Evolutionary conservation across 1,140 invertebrate species (phyloP), one percentile per base, ranked within the genome.

Genomic region (Brachionus sp.): DNA sequence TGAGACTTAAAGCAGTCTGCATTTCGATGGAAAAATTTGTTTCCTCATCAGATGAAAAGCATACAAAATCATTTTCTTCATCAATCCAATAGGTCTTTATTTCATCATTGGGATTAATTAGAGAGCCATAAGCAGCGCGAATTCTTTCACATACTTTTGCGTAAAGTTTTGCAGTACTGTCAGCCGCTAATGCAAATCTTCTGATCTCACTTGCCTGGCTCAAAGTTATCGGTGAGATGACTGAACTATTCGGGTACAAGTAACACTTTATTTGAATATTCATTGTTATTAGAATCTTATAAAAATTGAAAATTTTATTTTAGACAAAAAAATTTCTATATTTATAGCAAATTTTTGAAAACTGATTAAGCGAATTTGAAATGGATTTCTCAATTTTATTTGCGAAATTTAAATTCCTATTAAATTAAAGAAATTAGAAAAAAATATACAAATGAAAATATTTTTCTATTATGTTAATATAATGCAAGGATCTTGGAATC

Each of bases 1-100:
- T 37, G 1, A 35, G 1, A 33, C 29, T 3, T 9, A 66, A 4
- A n/a, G 77, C 77, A 37, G 77, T 46, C n/a, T 46, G 70, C 57
- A 78, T 37, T 19, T 57, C 75, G n/a, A 82, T 53, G 33, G 62
- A 57, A 50, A 37, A 82, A 19, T 13, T n/a, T 44, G 46, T 7
- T 53, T 82, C 80, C 25, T 66, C 19, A 10, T 70, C 19, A 3
- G 62, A 39, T 19, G 44, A 46, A 29, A 82, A 82, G 33, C 57
- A 46, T 23, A 82, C 57, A 0, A 66, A 19, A n/a, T 82, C 80
- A 37, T 82, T 82, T 46, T 82, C 80, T 68, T 82, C 80, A 70
- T 82, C 80, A 9, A 29, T 35, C 77, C 77, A 80, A 19, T 62
- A 80, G 10, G 62, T 57, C n/a, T 80, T 80, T 5, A 80, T 80